Evolutionary conservation across 2,888 invertebrate species (phyloP).

Genomic region (Ptychoptera albimana): DNA sequence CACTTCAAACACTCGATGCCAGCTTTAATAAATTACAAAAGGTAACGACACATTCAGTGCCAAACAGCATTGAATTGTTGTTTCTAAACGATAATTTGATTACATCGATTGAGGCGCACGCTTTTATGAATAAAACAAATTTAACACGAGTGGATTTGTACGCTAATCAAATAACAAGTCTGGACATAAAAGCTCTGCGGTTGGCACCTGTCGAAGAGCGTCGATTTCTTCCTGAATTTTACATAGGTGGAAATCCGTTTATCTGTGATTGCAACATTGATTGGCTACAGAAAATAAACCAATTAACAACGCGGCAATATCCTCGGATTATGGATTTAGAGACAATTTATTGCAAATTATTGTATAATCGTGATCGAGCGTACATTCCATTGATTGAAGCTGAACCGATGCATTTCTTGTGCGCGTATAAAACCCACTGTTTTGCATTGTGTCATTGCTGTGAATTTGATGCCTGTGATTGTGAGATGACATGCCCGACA

Average conservation of each 20-base stretch:
- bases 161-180: slow-evolving; percentile 77
- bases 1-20: slow-evolving; percentile 72
- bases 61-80: slow-evolving; percentile 69
- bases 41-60: slow-evolving; percentile 59
- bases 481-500: slow-evolving; percentile 89
- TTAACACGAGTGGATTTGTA: slow-evolving; percentile 82
- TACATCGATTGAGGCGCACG: slow-evolving; percentile 69
- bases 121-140: slow-evolving; percentile 77
- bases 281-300: slow-evolving; percentile 85
- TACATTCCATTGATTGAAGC: slow-evolving; percentile 77
- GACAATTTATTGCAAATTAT: slow-evolving; percentile 73
- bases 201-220: slow-evolving; percentile 64
- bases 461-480: slow-evolving; percentile 93
- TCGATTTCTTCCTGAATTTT: slow-evolving; percentile 71
- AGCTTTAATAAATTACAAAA: slow-evolving; percentile 76
- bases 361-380: slow-evolving; percentile 69
- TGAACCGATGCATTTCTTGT: slow-evolving; percentile 78
- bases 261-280: slow-evolving; percentile 92
- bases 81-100: slow-evolving; percentile 84
- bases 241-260: slow-evolving; percentile 87
- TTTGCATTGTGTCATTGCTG: slow-evolving; percentile 91
- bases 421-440: slow-evolving; percentile 84
- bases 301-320: slow-evolving; percentile 68
- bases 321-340: slow-evolving; percentile 83
- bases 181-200: slow-evolving; percentile 78